Base-by-base conservation (phyloP, 2,888 invertebrate species). In the Arge pagana region DNA sequence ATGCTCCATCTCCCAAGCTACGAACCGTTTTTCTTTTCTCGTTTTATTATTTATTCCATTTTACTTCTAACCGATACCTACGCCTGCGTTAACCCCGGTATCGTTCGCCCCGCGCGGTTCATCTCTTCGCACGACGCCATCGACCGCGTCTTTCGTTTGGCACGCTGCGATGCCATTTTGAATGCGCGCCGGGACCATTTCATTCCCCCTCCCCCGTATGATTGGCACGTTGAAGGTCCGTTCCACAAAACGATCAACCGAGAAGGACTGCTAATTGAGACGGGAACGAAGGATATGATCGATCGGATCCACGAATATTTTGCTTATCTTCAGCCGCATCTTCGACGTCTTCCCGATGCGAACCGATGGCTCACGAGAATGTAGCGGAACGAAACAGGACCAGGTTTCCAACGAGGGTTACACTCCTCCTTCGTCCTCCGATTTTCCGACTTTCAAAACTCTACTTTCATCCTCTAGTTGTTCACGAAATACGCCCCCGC, bases 121-220 rank as follows among this genome's bases (percentile, higher is more conserved):
- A 42, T 42, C 42, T 42, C 42, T 30, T 42, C 10, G 42, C 42
- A 11, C 31, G 30, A 30, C 42, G 19, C 31, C 42, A 42, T 42
- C 42, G 48, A 39, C 43, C 49, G 52, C 64, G n/a, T n/a, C n/a
- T n/a, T 58, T 61, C 61, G 66, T 65, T 66, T 64, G 45, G 53
- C 62, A 65, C 54, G 62, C 57, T 60, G 53, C 49, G 40, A 56
- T 57, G 58, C 66, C 61, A 61, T 64, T 56, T 61, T 61, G 54
- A 19, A 42, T 24, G n/a, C n/a, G n/a, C 50, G 13, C n/a, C 33
- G 16, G 19, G 45, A 24, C 35, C 45, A 35, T 33, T 45, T 45
- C 33, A 24, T 45, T 45, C 8, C 35, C 33, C 16, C 8, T 24
- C 33, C 16, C 23, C 33, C 31, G 45, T 45, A 35, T 45, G 45